A percentile compares a stretch with the other conserved stretches of the same genome.
Conservation (phyloP, 2,888 invertebrate species). For the Palloptera scutellata region DNA sequence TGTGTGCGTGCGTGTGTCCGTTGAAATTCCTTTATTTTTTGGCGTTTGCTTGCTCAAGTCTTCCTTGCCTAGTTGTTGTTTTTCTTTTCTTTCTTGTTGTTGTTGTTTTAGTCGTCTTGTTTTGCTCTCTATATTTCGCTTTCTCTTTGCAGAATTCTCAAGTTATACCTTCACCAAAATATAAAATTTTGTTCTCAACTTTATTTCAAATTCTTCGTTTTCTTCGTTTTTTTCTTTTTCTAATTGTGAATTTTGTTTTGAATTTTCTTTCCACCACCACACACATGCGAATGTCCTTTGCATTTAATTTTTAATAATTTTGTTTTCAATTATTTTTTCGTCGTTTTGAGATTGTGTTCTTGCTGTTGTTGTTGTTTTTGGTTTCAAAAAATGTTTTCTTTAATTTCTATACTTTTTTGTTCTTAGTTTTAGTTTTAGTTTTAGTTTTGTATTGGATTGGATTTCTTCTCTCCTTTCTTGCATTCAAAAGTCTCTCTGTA, state of each 20-base stretch:
- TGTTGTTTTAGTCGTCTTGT: conserved; percentile 25
- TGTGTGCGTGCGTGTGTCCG: conserved; percentile 31
- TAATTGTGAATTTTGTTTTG: conserved; percentile 63
- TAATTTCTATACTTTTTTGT: conserved; percentile 40
- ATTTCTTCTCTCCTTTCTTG: conserved; percentile 55
- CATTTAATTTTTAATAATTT: conserved; percentile 58
- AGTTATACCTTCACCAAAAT: conserved; percentile 49
- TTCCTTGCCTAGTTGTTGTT: conserved; percentile 20
- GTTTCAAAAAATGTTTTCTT: conserved; percentile 23
- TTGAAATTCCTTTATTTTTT: conserved; percentile 25
- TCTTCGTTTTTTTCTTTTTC: conserved; percentile 63
- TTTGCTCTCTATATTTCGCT: conserved; percentile 11
- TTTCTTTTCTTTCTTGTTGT: conserved; percentile 22
- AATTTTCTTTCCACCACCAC: conserved; percentile 63
- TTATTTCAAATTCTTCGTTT: conserved; percentile 44
- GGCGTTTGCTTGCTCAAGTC: conserved; percentile 17
- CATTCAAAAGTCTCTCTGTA: conserved; percentile 61
- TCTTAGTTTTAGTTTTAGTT: conserved; percentile 31
- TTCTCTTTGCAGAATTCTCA: conserved; percentile 19
- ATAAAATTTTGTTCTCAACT: conserved; percentile 54
- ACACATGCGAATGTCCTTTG: conserved; percentile 63
- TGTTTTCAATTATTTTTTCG: conserved; percentile 35
- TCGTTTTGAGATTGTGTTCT: conserved; percentile 35
- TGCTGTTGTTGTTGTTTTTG: conserved; percentile 13
- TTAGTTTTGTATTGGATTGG: conserved; percentile 36